These are phyloP conservation scores for Leucosticte australis DNA, from an alignment of 2,113 vertebrate species.

Conservation along the genomic window DNA sequence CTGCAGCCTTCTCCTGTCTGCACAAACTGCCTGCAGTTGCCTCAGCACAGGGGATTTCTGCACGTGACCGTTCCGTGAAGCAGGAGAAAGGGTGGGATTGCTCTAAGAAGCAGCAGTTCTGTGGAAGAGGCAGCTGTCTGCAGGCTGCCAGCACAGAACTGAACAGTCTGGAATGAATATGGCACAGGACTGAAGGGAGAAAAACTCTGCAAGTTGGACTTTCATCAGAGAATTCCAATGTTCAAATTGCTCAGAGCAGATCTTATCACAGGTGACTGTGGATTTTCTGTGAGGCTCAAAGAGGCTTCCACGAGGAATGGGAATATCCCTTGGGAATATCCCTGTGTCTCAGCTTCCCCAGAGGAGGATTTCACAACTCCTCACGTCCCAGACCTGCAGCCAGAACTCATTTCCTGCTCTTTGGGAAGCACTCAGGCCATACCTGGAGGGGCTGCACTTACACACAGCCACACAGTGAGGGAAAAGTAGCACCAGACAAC, in stretches of 20 bases:
- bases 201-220: neutral
- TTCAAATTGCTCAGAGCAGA: neutral
- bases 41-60: neutral
- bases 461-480: neutral
- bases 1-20: neutral
- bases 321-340: neutral
- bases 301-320: neutral
- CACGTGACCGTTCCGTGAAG: fast-evolving
- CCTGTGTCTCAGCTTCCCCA: neutral
- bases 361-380: neutral
- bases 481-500: neutral
- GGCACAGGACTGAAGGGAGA: neutral
- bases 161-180: fast-evolving
- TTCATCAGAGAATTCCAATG: neutral
- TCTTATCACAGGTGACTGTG: neutral
- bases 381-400: neutral
- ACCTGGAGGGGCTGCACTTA: neutral
- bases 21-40: neutral
- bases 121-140: neutral
- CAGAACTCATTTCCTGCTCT: neutral
- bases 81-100: neutral
- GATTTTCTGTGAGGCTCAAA: neutral
- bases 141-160: neutral
- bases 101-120: neutral
- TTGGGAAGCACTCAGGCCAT: neutral